Base-by-base conservation (phyloP, 2,797 vertebrate species). In the Platyrinchus mystaceus region DNA sequence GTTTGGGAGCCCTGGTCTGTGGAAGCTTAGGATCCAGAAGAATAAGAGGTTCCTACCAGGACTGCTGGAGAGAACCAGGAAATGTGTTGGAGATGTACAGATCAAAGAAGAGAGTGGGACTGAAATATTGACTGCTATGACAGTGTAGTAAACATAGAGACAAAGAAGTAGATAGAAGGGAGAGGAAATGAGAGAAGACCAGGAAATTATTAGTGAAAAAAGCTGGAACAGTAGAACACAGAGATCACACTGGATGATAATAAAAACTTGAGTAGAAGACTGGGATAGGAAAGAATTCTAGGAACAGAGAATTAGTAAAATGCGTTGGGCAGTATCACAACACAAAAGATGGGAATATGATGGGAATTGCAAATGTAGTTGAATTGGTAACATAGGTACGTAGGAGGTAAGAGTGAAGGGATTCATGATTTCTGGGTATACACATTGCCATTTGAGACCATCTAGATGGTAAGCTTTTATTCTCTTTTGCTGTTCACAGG, bases 401-500 rank as follows among this genome's bases (percentile, higher is more conserved):
- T 24, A 17, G 55, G 47, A 71, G 10, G 12, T 64, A 21, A 71
- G 36, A 59, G 59, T 41, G 37, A 24, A 46, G 14, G n/a, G 15
- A 41, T 46, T 83, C 2, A 1, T 69, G 26, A 18, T 43, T 89
- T 85, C 60, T 85, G 73, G 7, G 4, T 91, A 32, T 6, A 37
- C 15, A 10, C 75, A 12, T 59, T 97, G 34, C 39, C 17, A 12
- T 78, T 50, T 63, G 50, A 78, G 32, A 78, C 47, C 4, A 15
- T 27, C 30, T 86, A 23, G 15, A 32, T 49, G 5, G 11, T 85
- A 52, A 81, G 21, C 37, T 84, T 43, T 81, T 71, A 7, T 55
- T 69, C 43, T 96, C 79, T 69, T 70, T 82, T 73, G 21, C 56
- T 91, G 47, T 93, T 60, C 78, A 23, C 85, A 99, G 99, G 99